Conservation (phyloP, 2,888 invertebrate species). For the Pilophorus perplexus region DNA sequence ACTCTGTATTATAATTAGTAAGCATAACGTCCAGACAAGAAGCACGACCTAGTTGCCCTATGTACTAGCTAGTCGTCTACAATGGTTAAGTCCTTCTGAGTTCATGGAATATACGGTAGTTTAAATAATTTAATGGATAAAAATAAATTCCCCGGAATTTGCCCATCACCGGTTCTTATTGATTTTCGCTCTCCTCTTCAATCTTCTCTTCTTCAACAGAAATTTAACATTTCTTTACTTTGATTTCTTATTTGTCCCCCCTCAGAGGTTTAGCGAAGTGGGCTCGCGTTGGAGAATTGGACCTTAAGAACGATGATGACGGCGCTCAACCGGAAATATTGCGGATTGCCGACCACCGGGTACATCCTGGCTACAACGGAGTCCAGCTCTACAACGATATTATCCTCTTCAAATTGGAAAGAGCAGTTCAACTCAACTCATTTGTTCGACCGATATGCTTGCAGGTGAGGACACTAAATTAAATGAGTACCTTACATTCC, state of each 20-base stretch:
- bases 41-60: no score
- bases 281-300: constrained; percentile 38
- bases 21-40: no score
- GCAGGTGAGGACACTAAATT: not conserved
- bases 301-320: constrained; percentile 51
- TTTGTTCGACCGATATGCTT: constrained; percentile 56
- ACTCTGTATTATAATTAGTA: no score
- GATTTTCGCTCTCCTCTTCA: not conserved
- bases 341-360: constrained; percentile 52
- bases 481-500: no score
- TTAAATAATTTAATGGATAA: no score
- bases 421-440: constrained; percentile 50
- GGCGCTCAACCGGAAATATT: constrained; percentile 56
- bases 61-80: no score
- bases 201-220: not conserved
- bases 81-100: no score
- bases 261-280: constrained; percentile 5
- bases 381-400: constrained; percentile 61
- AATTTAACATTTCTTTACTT: no score
- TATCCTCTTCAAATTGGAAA: constrained; percentile 59
- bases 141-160: not conserved
- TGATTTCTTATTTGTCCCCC: not conserved
- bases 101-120: no score
- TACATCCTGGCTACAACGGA: constrained; percentile 58
- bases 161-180: constrained; percentile 51